These are phyloP conservation scores for Trichogramma dendrolimi DNA, from an alignment of 2,888 invertebrate species.

Conservation along the genomic window DNA sequence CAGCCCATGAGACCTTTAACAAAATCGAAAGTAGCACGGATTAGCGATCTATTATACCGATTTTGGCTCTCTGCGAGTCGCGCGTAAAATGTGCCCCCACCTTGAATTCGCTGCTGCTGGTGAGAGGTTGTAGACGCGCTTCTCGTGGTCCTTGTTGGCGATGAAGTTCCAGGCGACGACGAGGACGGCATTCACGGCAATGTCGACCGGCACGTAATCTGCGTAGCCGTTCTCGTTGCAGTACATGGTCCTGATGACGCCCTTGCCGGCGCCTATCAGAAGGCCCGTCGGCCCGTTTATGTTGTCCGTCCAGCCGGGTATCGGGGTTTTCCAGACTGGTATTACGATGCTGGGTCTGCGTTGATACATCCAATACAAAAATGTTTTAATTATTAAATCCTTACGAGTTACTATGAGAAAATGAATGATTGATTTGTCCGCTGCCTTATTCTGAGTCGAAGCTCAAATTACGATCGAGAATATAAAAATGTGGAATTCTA, in stretches of 20 bases:
- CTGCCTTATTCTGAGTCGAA: too few species aligned
- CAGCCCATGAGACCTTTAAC: slow-evolving; percentile 71
- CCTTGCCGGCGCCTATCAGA: slow-evolving; percentile 77
- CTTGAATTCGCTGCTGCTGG: slow-evolving; percentile 75
- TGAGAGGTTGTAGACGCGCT: slow-evolving; percentile 67
- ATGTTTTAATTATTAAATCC: too few species aligned
- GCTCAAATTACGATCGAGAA: too few species aligned
- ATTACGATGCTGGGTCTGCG: slow-evolving; percentile 62
- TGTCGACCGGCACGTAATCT: slow-evolving; percentile 76
- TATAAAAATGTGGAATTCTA: too few species aligned
- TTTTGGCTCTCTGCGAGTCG: neutral
- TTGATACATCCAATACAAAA: neutral
- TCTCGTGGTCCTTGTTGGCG: slow-evolving; percentile 53
- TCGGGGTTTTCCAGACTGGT: slow-evolving; percentile 78
- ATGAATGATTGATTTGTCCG: too few species aligned
- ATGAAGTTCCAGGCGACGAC: slow-evolving; percentile 65
- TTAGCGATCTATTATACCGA: neutral
- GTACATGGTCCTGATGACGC: slow-evolving; percentile 84
- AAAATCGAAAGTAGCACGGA: neutral
- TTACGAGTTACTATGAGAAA: too few species aligned
- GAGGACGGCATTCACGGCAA: slow-evolving; percentile 74
- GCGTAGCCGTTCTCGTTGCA: slow-evolving; percentile 75
- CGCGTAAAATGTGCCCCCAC: slow-evolving; percentile 43
- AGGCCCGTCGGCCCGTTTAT: slow-evolving; percentile 88
- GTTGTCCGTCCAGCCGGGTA: slow-evolving; percentile 90